Evolutionary conservation across 1,140 invertebrate genomes (phyloP), one percentile per base, ranked within the genome.

Genomic region (Matsumurasca onukii): DNA sequence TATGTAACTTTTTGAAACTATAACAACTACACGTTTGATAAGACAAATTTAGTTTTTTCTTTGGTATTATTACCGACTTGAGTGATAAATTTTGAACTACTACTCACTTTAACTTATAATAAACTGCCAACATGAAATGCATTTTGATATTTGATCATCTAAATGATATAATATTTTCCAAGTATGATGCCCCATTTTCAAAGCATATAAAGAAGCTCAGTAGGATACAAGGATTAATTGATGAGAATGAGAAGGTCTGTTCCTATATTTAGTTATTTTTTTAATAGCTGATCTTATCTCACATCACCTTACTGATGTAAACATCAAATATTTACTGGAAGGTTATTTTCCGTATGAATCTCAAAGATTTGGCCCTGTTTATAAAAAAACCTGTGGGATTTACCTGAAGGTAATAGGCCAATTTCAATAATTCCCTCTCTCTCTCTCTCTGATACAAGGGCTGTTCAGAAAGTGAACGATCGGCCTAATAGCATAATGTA

Each of bases 81-180:
- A n/a, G n/a, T n/a, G n/a, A n/a, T n/a, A n/a, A n/a, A n/a, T n/a
- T n/a, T n/a, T n/a, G n/a, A n/a, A n/a, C n/a, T n/a, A n/a, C n/a
- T n/a, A n/a, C n/a, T n/a, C n/a, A n/a, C n/a, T n/a, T n/a, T n/a
- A n/a, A n/a, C n/a, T n/a, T n/a, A n/a, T n/a, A n/a, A n/a, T n/a
- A n/a, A n/a, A n/a, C n/a, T n/a, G n/a, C n/a, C n/a, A 82, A 78
- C 71, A 92, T 93, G 90, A 86, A 85, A 75, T 88, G 88, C 51
- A 84, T 89, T 71, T 79, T 93, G 71, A 85, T 92, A 70, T 92
- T 92, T 77, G 87, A 92, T 79, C 85, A 89, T 77, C 81, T 90
- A 25, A 93, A 93, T 75, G 91, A 94, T 80, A 83, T 94, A 17
- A 79, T 92, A 34, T 94, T 89, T 80, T 86, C 87, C 67, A 91